Evolutionary conservation across 1,140 invertebrate species (phyloP), one percentile per base, ranked within the genome.

Genomic region (Drosophila busckii): DNA sequence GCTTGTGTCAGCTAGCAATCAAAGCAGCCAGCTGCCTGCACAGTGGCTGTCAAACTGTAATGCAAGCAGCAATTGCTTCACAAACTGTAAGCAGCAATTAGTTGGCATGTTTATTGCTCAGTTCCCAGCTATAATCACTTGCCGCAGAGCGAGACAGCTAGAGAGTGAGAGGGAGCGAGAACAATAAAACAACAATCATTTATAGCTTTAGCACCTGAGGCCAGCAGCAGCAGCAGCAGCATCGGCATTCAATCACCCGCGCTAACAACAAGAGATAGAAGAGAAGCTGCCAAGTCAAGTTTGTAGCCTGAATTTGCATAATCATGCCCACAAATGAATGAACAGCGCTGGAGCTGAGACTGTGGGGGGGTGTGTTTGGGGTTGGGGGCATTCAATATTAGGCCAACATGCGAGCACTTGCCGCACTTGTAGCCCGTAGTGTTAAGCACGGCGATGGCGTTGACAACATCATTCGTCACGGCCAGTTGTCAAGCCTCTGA

Each of bases 331-430:
- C 35, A 41, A 31, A 59, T 66, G n/a, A n/a, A n/a, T n/a, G n/a
- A n/a, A n/a, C n/a, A n/a, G n/a, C n/a, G n/a, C n/a, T n/a, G n/a
- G n/a, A n/a, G n/a, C n/a, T n/a, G n/a, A n/a, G n/a, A n/a, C n/a
- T n/a, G n/a, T n/a, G n/a, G n/a, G n/a, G n/a, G n/a, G n/a, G n/a
- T n/a, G n/a, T n/a, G n/a, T n/a, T n/a, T n/a, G n/a, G n/a, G n/a
- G n/a, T 41, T 50, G 70, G 58, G 54, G 64, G 58, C 69, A 75
- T n/a, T n/a, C n/a, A n/a, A 45, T 82, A 54, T 65, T 73, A 46
- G 73, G 75, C 49, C 73, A 60, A 65, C 64, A 65, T 73, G 69
- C 75, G 75, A 82, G 73, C 64, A 53, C 73, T 80, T 68, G 20
- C 53, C 22, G 22, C 15, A 19, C 29, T 6, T 16, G 29, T 12